Percentiles rank a stretch among this genome's conserved stretches.
Evolutionary conservation across 2,113 vertebrate genomes (phyloP).

Genomic region (Hemibates koningsi): DNA sequence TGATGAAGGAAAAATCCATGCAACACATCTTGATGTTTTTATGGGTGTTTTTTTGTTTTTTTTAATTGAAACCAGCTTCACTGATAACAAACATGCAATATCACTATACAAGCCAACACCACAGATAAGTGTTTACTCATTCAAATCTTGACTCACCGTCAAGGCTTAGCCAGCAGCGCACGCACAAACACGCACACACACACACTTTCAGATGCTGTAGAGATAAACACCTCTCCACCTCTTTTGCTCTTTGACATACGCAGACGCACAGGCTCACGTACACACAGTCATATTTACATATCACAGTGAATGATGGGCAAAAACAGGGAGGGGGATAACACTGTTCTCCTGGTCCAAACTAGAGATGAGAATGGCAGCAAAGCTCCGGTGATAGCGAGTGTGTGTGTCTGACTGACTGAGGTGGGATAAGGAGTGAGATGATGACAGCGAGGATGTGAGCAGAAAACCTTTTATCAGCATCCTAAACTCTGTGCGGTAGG

Average conservation of each 20-base stretch:
- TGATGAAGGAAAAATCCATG: constrained; percentile 59
- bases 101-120: constrained; percentile 94
- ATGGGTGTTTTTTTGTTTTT: constrained; percentile 43
- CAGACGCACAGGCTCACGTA: neutral
- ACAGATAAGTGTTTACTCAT: constrained; percentile 85
- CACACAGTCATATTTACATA: constrained; percentile 71
- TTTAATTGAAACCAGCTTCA: constrained; percentile 86
- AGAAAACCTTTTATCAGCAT: constrained; percentile 47
- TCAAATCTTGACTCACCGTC: constrained; percentile 81
- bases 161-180: constrained; percentile 75
- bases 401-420: constrained; percentile 20
- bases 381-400: constrained; percentile 36
- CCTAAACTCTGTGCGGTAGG: constrained; percentile 15
- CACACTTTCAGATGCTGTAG: constrained; percentile 40
- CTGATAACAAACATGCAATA: constrained; percentile 95
- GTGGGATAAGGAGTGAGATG: constrained; percentile 48
- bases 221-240: constrained; percentile 41
- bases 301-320: constrained; percentile 72
- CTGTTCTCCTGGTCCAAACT: constrained; percentile 35
- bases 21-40: constrained; percentile 61
- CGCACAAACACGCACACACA: neutral
- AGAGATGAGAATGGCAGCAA: constrained; percentile 55
- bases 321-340: constrained; percentile 35
- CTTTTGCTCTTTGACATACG: constrained; percentile 12
- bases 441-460: constrained; percentile 49